Evolutionary conservation across 2,888 invertebrate species (phyloP), one percentile per base, ranked within the genome.

Genomic region (Torymus texanus): DNA sequence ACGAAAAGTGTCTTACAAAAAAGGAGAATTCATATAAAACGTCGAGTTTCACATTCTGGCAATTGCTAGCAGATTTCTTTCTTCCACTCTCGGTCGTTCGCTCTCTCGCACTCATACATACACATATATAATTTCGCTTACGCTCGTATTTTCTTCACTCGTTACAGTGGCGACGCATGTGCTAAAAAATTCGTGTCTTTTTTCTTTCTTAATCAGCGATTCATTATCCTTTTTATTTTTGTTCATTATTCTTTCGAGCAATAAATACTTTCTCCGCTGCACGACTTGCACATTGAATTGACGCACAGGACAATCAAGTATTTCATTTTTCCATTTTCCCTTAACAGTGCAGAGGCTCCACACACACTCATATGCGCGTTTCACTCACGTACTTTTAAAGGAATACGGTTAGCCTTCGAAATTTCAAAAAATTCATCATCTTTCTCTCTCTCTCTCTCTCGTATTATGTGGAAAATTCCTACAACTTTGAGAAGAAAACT

Each of bases 231-330:
- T 41, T 41, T 41, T 41, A 41, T 41, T 41, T 59, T 62, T 70
- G 41, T 65, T 75, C 75, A 10, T 58, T 73, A 67, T 59, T 55
- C 13, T 88, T 86, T 90, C 88, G 88, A 90, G 88, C 89, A 89
- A 89, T 90, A 90, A 89, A 90, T 90, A 90, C 89, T 90, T 89
- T 89, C 89, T 89, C 88, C 88, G 88, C 88, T 76, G 87, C 87
- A 88, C 87, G 86, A 89, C 88, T 83, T 89, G 87, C 88, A 89
- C 88, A 88, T 89, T 89, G 87, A 90, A 90, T 90, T 90, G 90
- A 89, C 90, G 87, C 88, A 88, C 89, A 88, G 89, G 88, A 88
- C 86, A 88, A 86, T 83, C 85, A 78, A 81, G 81, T 79, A 66
- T 79, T 71, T 75, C n/a, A 21, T 75, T 74, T 56, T 63, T 61